phyloP scores from a whole-genome alignment of 2,797 vertebrate species.

The Pogonophryne albipinna region DNA sequence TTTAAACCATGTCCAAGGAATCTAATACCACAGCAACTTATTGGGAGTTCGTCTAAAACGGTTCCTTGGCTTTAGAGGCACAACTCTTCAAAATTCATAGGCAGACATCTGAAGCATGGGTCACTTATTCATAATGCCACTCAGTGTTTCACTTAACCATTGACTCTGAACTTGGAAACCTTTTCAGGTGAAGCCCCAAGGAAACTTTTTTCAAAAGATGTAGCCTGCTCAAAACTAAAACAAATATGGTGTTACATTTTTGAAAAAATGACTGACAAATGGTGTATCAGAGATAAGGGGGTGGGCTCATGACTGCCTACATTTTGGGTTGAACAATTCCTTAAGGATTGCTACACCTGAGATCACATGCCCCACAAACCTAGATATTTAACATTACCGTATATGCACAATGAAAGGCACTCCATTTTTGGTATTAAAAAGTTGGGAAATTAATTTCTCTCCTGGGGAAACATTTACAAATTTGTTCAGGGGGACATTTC shows the following conservation, averaged over 20 bases:
- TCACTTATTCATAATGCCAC: no score
- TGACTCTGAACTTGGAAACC: no score
- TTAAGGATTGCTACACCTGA: conserved; percentile 26
- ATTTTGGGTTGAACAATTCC: conserved; percentile 12
- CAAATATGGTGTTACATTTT: no score
- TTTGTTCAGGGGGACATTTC: conserved; percentile 5
- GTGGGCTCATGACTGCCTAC: not conserved
- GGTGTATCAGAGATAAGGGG: not conserved
- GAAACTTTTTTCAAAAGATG: no score
- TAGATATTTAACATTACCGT: conserved; percentile 11
- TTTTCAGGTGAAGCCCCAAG: no score
- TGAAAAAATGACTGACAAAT: not conserved
- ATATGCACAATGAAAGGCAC: conserved; percentile 16
- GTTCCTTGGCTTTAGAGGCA: not conserved
- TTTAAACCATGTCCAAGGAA: no score
- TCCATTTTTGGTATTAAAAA: conserved; percentile 23
- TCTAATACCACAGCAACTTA: no score
- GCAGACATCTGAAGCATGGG: not conserved
- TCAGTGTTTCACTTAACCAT: not conserved
- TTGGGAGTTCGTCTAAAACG: no score
- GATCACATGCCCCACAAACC: conserved; percentile 32
- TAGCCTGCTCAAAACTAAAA: no score
- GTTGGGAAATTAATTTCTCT: conserved; percentile 41
- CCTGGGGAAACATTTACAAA: not conserved
- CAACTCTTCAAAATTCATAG: no score